A percentile compares a stretch with the other conserved stretches of the same genome.
These are phyloP conservation scores for Acanthosepion lycidas DNA, from an alignment of 2,888 invertebrate genomes.

Conservation along the genomic window DNA sequence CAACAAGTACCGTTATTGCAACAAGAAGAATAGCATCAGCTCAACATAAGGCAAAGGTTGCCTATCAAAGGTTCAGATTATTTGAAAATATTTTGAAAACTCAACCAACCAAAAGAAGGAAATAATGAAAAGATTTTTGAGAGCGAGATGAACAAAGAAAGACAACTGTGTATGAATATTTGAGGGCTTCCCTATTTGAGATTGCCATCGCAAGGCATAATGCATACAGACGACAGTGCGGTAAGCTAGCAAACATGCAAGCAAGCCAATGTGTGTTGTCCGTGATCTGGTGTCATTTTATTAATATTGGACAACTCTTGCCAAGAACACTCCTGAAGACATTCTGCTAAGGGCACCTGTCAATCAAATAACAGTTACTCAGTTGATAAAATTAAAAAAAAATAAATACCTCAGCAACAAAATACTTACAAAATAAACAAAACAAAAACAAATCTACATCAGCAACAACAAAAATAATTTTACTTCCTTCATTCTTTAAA, in stretches of 20 bases:
- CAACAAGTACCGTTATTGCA: constrained; percentile 21
- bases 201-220: constrained; percentile 10
- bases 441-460: neutral
- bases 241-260: neutral
- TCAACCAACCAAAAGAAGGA: neutral
- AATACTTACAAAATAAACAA: neutral
- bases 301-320: constrained; percentile 6
- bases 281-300: constrained; percentile 9
- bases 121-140: neutral
- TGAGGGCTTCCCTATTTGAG: constrained; percentile 33
- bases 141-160: neutral
- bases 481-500: neutral
- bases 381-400: neutral
- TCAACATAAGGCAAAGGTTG: neutral
- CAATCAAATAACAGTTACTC: constrained; percentile 12
- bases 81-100: neutral
- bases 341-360: neutral
- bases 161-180: neutral
- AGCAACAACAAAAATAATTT: constrained; percentile 12
- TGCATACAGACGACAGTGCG: neutral
- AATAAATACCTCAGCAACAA: neutral
- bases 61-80: neutral
- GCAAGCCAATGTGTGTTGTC: neutral
- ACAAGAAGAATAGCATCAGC: neutral
- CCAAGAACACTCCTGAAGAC: constrained; percentile 33